phyloP scores from a whole-genome alignment of 1,140 invertebrate species.

The Lethrus apterus region DNA sequence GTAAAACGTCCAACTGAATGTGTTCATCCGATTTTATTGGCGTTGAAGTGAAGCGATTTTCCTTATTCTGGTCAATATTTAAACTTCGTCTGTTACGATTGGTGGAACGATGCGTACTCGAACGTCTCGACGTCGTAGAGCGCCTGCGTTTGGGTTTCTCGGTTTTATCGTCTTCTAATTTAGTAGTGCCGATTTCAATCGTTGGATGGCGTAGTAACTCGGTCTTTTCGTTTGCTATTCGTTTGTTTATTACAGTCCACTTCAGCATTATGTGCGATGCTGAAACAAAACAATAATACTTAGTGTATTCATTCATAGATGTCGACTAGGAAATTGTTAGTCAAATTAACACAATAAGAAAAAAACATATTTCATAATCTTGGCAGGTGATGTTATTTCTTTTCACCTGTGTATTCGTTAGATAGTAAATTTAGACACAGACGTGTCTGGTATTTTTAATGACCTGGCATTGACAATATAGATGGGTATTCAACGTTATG shows the following conservation, averaged over 20 bases:
- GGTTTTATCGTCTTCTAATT: neutral
- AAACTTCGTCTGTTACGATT: slow-evolving; percentile 24
- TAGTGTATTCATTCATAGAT: no score
- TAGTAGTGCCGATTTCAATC: neutral
- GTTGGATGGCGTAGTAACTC: neutral
- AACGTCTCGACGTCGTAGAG: slow-evolving; percentile 21
- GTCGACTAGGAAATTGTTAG: no score
- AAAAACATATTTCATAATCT: no score
- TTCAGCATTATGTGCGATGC: slow-evolving; percentile 32
- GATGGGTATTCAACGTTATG: no score
- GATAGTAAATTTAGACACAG: no score
- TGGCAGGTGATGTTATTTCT: no score
- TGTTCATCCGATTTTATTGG: slow-evolving; percentile 33
- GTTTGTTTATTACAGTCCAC: slow-evolving; percentile 33
- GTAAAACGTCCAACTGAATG: slow-evolving; percentile 27
- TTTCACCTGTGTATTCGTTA: no score
- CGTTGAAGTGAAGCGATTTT: slow-evolving; percentile 39
- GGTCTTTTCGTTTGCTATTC: neutral
- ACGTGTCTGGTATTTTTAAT: no score
- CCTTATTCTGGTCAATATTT: slow-evolving; percentile 32
- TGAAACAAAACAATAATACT: slow-evolving; percentile 12
- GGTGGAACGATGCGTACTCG: slow-evolving; percentile 19
- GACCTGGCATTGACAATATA: no score
- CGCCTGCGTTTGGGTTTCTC: slow-evolving; percentile 27
- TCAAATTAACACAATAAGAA: no score